Evolutionary conservation across 2,888 invertebrate genomes (phyloP).

Genomic region (Drosophila incognita): DNA sequence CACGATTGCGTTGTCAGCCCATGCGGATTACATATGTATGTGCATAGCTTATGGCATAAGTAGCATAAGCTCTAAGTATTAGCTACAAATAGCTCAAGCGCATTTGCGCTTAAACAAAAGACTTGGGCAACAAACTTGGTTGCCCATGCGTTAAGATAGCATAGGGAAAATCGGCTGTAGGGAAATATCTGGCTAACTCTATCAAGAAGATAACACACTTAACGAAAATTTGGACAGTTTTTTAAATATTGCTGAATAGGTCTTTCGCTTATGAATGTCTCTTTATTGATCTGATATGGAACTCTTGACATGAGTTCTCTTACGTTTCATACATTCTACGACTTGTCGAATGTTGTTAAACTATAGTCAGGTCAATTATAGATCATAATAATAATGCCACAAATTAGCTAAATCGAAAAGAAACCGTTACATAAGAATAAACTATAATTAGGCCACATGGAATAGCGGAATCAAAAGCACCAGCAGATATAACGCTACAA

Average conservation of each 20-base stretch:
- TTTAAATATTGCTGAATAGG: neutral
- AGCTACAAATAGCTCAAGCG: conserved; percentile 28
- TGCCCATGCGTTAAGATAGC: conserved; percentile 33
- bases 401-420: neutral
- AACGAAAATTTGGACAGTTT: neutral
- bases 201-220: neutral
- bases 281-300: neutral
- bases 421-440: neutral
- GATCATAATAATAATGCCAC: neutral
- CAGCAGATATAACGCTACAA: neutral
- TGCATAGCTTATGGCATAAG: neutral
- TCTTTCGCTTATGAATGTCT: neutral
- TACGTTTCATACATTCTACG: neutral
- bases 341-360: neutral
- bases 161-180: neutral
- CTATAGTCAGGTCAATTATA: neutral
- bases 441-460: neutral
- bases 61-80: neutral
- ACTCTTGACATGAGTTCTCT: neutral
- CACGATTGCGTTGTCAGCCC: conserved; percentile 55
- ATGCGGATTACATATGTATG: conserved; percentile 8
- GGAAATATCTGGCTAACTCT: neutral
- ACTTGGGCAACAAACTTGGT: conserved; percentile 72
- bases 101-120: conserved; percentile 57
- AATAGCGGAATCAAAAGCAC: conserved; percentile 3